Conservation (phyloP, 2,797 vertebrate genomes). For the Muscicapa striata region DNA sequence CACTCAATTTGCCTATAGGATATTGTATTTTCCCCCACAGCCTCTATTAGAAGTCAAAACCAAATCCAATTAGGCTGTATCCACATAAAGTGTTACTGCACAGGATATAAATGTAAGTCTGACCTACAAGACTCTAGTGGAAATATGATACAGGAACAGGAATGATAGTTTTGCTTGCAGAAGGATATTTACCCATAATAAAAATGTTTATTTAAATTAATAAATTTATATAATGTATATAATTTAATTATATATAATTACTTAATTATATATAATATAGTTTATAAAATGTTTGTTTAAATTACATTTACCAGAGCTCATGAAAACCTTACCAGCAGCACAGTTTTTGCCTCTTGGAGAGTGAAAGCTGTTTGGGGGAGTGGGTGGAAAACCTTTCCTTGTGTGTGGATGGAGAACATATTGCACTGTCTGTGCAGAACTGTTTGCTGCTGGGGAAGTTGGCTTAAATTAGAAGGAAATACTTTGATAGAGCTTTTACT, state of each 20-base stretch:
- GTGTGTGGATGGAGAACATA: background rate
- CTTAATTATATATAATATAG: no score
- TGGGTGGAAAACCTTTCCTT: background rate
- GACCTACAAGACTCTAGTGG: background rate
- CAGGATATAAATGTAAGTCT: background rate
- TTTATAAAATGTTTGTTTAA: background rate
- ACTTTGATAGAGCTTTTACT: background rate
- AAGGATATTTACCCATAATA: background rate
- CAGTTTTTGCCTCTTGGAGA: background rate
- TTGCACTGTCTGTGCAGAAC: background rate
- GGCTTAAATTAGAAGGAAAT: background rate
- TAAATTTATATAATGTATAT: no score
- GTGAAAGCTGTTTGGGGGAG: background rate
- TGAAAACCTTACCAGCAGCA: background rate
- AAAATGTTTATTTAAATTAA: background rate
- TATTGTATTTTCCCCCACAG: background rate
- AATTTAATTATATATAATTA: no score
- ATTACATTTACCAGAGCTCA: background rate
- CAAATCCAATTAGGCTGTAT: background rate
- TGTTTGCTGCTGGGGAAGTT: background rate
- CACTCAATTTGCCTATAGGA: accelerated
- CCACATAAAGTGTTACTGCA: background rate
- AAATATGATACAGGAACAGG: background rate
- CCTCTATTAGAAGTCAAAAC: background rate
- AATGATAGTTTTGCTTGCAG: background rate